Evolutionary conservation across 2,888 invertebrate genomes (phyloP).

Genomic region (Drosophila suboccidentalis): DNA sequence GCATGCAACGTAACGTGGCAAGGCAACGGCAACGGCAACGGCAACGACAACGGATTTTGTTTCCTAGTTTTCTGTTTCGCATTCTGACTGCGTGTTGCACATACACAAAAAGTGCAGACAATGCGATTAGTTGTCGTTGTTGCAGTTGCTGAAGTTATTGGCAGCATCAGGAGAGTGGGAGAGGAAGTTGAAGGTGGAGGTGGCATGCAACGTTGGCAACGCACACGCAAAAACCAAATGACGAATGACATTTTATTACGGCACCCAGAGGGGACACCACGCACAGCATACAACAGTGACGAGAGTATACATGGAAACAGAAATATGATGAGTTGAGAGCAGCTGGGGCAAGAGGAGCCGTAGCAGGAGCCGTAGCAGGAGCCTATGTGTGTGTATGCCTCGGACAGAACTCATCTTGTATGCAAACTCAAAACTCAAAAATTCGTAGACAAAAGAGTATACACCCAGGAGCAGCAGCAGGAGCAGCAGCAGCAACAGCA

Average conservation of each 20-base stretch:
- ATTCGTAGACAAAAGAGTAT: constrained; percentile 80
- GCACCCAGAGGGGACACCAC: constrained; percentile 77
- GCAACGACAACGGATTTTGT: constrained; percentile 43
- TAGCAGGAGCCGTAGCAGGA: neutral
- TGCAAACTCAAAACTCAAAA: constrained; percentile 82
- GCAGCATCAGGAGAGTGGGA: constrained; percentile 38
- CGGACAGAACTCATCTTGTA: constrained; percentile 81
- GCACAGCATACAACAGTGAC: constrained; percentile 30
- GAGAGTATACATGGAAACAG: constrained; percentile 11
- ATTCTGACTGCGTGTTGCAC: constrained; percentile 79
- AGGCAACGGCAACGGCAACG: constrained; percentile 22
- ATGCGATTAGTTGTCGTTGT: constrained; percentile 80
- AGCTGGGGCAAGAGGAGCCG: neutral
- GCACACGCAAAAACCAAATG: constrained; percentile 81
- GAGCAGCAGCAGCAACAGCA: constrained; percentile 16
- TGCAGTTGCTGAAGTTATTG: constrained; percentile 72
- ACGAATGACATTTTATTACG: constrained; percentile 83
- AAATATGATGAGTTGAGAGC: constrained; percentile 14
- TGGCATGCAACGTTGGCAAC: constrained; percentile 29
- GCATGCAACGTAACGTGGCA: constrained; percentile 30
- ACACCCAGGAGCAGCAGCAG: constrained; percentile 55
- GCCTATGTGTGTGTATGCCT: constrained; percentile 30
- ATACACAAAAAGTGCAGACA: constrained; percentile 79
- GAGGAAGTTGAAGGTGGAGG: neutral
- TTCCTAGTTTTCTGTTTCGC: constrained; percentile 50